phyloP scores from a whole-genome alignment of 1,140 invertebrate species.

The Brachionus asplanchnoidis region DNA sequence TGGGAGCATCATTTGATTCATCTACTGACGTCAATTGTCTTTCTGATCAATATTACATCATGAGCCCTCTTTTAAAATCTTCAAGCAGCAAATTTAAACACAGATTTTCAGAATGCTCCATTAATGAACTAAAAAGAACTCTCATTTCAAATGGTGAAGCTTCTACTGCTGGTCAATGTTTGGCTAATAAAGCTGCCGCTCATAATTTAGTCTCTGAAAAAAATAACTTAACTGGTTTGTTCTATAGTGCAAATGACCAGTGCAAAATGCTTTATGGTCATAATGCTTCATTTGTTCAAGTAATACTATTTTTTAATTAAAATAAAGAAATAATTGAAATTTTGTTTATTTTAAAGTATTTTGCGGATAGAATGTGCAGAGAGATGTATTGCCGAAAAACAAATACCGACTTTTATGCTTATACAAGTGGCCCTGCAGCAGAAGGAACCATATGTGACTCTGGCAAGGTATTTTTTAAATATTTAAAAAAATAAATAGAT shows the following conservation, averaged over 20 bases:
- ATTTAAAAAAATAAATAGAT: no score
- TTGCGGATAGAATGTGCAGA: not conserved
- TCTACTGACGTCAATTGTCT: not conserved
- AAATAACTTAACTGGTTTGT: not conserved
- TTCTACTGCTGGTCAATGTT: not conserved
- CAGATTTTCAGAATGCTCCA: not conserved
- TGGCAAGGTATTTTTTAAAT: not conserved
- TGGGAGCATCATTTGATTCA: not conserved
- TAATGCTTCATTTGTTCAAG: not conserved
- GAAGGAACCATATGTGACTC: not conserved
- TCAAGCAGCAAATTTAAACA: not conserved
- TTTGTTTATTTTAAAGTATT: not conserved
- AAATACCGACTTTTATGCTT: not conserved
- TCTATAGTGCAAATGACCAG: not conserved
- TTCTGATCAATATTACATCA: not conserved
- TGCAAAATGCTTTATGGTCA: not conserved
- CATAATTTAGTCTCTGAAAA: not conserved
- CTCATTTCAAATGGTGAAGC: not conserved
- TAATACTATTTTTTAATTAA: not conserved
- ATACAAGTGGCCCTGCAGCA: not conserved
- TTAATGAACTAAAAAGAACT: not conserved
- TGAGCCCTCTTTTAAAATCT: not conserved
- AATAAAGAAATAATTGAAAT: not conserved
- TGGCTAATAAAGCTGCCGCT: not conserved
- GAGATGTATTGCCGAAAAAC: not conserved